Evolutionary conservation across 1,140 invertebrate species (phyloP).

Genomic region (Sesamia nonagrioides): DNA sequence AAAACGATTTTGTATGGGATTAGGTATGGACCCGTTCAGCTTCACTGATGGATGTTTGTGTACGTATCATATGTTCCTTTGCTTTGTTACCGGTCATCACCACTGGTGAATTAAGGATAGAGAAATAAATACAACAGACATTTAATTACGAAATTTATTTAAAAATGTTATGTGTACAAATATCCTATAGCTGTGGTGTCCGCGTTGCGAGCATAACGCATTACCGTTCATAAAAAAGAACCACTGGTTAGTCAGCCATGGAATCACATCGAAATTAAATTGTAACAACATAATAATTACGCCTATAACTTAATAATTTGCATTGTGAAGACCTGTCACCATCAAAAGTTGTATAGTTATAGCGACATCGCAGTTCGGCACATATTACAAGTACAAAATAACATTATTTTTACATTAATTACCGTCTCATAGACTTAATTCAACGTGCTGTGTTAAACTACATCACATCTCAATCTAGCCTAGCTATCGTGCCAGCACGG

Average conservation of each 20-base stretch:
- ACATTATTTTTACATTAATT: conserved; percentile 48
- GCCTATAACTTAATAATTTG: conserved; percentile 37
- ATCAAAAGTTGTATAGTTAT: not conserved
- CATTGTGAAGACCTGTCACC: conserved; percentile 11
- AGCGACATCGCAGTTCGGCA: not conserved
- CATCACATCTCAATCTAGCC: conserved; percentile 46
- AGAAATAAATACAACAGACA: conserved; percentile 53
- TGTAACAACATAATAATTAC: conserved; percentile 41
- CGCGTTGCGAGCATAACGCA: conserved; percentile 37
- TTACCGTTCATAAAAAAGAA: conserved; percentile 38
- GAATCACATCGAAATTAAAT: conserved; percentile 28
- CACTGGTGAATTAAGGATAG: not conserved
- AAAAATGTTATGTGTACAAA: conserved; percentile 82
- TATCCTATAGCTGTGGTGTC: conserved; percentile 73
- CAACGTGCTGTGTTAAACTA: conserved; percentile 45
- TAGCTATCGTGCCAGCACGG: conserved; percentile 41
- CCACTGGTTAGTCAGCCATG: conserved; percentile 23
- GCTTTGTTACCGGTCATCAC: too few relatives aligned
- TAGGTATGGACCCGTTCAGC: too few relatives aligned
- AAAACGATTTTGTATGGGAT: too few relatives aligned
- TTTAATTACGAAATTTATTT: conserved; percentile 77
- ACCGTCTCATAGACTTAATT: conserved; percentile 57
- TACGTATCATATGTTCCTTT: too few relatives aligned
- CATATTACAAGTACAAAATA: conserved; percentile 46
- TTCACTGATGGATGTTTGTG: too few relatives aligned